Base-by-base conservation (phyloP, 2,888 invertebrate species). In the Serripes groenlandicus region DNA sequence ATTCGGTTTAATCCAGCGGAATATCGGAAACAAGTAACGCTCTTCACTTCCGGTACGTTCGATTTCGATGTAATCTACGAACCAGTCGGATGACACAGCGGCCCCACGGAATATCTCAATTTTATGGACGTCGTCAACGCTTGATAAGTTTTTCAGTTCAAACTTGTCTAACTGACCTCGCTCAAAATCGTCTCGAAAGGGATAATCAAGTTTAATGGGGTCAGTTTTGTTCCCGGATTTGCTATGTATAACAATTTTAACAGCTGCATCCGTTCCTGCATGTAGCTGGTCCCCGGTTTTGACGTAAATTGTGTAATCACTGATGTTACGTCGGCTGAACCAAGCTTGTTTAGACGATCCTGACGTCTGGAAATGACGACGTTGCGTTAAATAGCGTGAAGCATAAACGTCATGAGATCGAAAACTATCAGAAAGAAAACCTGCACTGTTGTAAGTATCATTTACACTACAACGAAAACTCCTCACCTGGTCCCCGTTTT, bases 241-340 rank as follows among this genome's bases (percentile, higher is more conserved):
- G 75, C 94, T 94, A 64, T 93, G 90, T 1, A 95, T 83, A 3
- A 91, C 87, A 1, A 95, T 85, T 75, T 88, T 91, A 3, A 95
- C 93, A 62, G 94, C 94, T 49, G 95, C 94, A 75, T 95, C 94
- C 0, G 94, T 94, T 0, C 94, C 94, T 0, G 94, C 92, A 5
- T 92, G 91, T 66, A 92, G 91, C 28, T 92, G 91, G 87, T 95
- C 95, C 1, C 95, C 95, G 0, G 95, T 95, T 42, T 92, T 92
- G 11, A 95, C 94, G 77, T 93, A 91, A 5, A 95, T 73, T 0
- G 71, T 58, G 34, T 81, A 84, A 35, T 84, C 72, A 1, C 70
- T 66, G 18, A n/a, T n/a, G n/a, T n/a, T n/a, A n/a, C n/a, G n/a
- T n/a, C n/a, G n/a, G n/a, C n/a, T n/a, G n/a, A n/a, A n/a, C n/a